Base-by-base conservation (phyloP, 1,140 invertebrate species). In the Magallana ariakensis region DNA sequence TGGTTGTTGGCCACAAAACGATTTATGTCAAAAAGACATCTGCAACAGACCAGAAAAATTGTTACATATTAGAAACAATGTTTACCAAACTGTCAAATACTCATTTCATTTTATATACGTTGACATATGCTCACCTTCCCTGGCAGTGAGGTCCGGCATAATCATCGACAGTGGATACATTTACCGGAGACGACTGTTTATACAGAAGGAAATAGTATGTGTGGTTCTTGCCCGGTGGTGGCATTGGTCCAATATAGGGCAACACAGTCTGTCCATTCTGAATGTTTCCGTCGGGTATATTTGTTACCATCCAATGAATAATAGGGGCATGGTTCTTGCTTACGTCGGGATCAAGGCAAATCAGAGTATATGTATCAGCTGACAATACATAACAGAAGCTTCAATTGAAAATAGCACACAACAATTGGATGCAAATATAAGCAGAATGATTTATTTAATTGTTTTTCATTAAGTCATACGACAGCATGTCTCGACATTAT, bases 121-220 rank as follows among this genome's bases (percentile, higher is more conserved):
- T 46, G 33, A 46, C 33, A 46, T 46, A 15, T 3, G 56, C 62
- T 0, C 57, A 85, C 80, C 83, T 80, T 11, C 86, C 53, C 19
- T 70, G 62, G 15, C 80, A 60, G 7, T 55, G 15, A 13, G 6
- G 15, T 15, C 26, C 81, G n/a, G 62, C 81, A 86, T 86, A 82
- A 16, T 15, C 33, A 7, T 3, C 33, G 7, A 62, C 16, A 22
- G 16, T 80, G 22, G 16, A 80, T 7, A 15, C 81, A 15, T 89
- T 60, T 13, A 60, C 22, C 10, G n/a, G n/a, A 3, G 19, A 54
- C 0, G n/a, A 53, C 66, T 91, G 91, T 80, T 88, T 75, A 22
- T 89, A 91, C 11, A 91, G 33, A 0, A 90, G 85, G 70, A 89
- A 89, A 84, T 89, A 90, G 87, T 90, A 91, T 26, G 66, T 88